Evolutionary conservation across 2,797 vertebrate genomes (phyloP).

Genomic region (Anguilla marmorata): DNA sequence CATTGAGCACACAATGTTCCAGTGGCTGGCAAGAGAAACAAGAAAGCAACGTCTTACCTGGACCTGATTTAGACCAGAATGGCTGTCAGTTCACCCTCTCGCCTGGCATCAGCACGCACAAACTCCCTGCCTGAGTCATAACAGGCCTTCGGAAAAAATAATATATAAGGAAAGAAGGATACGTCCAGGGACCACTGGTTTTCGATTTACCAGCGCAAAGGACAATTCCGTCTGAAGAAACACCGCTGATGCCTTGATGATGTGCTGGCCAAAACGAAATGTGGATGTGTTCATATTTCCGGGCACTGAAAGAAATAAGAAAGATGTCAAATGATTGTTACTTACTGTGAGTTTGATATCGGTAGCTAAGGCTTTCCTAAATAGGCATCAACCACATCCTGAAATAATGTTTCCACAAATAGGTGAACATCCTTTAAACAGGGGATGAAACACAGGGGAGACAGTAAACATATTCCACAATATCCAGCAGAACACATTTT

Average conservation of each 20-base stretch:
- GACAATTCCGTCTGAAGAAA: slow-evolving; percentile 84
- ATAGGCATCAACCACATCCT: background rate
- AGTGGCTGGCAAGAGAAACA: slow-evolving; percentile 56
- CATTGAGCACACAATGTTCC: slow-evolving; percentile 64
- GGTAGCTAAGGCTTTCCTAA: background rate
- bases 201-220: slow-evolving; percentile 85
- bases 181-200: slow-evolving; percentile 84
- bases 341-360: background rate
- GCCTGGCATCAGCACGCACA: background rate
- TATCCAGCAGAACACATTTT: background rate
- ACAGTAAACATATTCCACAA: background rate
- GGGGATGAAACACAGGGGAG: background rate
- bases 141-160: background rate
- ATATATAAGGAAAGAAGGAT: slow-evolving; percentile 74
- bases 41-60: slow-evolving; percentile 65
- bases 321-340: background rate
- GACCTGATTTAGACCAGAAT: background rate
- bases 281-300: slow-evolving; percentile 56
- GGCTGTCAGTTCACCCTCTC: fast-evolving
- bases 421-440: background rate
- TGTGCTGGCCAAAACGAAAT: slow-evolving; percentile 80
- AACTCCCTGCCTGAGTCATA: slow-evolving; percentile 23
- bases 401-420: background rate
- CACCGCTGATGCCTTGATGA: slow-evolving; percentile 79
- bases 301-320: slow-evolving; percentile 20